phyloP scores from a whole-genome alignment of 2,888 invertebrate species.

The Catocala fraxini region DNA sequence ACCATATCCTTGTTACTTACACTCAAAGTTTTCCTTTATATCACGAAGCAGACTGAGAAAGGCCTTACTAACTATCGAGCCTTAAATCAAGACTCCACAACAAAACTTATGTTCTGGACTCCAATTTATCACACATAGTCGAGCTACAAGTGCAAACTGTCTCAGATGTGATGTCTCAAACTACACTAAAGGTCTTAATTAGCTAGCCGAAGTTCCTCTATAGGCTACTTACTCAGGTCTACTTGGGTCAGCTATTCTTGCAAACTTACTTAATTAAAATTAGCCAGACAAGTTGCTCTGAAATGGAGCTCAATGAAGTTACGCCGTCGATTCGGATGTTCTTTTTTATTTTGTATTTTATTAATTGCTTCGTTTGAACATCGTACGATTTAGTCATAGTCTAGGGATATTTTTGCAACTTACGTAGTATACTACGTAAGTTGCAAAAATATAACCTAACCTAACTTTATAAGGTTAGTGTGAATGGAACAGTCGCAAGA shows the following conservation, averaged over 20 bases:
- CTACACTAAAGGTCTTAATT: conserved; percentile 46
- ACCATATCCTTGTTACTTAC: too few relatives aligned
- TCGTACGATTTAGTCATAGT: too few relatives aligned
- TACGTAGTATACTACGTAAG: too few relatives aligned
- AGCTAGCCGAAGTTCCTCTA: conserved; percentile 44
- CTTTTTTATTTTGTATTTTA: neutral
- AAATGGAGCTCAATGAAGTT: neutral
- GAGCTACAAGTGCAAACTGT: conserved; percentile 30
- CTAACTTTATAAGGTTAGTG: too few relatives aligned
- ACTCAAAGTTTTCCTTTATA: too few relatives aligned
- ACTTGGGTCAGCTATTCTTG: conserved; percentile 34
- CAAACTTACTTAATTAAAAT: conserved; percentile 37
- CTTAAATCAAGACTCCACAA: neutral
- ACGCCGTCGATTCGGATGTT: neutral
- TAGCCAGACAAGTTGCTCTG: conserved; percentile 3
- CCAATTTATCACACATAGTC: neutral
- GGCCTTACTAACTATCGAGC: neutral
- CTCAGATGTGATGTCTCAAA: conserved; percentile 15
- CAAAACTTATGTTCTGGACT: conserved; percentile 1
- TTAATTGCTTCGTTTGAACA: too few relatives aligned
- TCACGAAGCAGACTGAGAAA: too few relatives aligned
- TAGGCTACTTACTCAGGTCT: conserved; percentile 20
- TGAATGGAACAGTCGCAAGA: too few relatives aligned
- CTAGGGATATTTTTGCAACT: too few relatives aligned
- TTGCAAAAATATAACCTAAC: too few relatives aligned